Conservation (phyloP, 37 sponge, comb jelly and placozoan species). For the Oscarella lobularis region DNA sequence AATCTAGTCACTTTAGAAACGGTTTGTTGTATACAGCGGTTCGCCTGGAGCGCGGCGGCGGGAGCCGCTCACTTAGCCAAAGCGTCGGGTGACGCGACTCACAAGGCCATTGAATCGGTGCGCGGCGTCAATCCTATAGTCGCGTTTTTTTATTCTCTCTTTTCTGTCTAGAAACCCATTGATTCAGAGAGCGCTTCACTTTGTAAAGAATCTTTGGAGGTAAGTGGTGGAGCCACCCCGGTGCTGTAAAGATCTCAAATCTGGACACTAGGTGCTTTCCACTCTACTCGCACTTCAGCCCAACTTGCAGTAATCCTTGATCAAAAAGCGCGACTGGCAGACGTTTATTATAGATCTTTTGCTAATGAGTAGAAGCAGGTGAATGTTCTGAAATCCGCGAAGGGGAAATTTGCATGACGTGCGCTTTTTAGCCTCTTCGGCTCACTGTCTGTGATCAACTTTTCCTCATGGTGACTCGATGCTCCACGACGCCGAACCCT, state of each 20-base stretch:
- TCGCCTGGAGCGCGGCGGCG: background rate
- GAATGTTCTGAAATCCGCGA: background rate
- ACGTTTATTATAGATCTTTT: background rate
- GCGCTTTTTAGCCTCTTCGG: conserved; percentile 43
- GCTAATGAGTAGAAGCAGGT: background rate
- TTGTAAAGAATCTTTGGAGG: background rate
- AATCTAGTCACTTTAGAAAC: background rate
- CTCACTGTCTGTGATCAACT: conserved; percentile 63
- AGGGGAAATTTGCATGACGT: no score
- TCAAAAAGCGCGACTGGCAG: background rate
- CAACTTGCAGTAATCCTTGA: background rate
- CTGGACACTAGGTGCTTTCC: background rate
- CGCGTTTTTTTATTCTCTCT: no score
- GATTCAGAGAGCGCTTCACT: background rate
- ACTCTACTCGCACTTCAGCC: background rate
- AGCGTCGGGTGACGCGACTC: background rate
- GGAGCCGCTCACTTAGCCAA: background rate
- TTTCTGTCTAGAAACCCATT: no score
- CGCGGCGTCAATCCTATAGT: no score
- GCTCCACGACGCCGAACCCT: conserved; percentile 18
- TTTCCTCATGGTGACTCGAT: conserved; percentile 58
- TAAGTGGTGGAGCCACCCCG: background rate
- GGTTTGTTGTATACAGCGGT: background rate
- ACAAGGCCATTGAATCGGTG: no score
- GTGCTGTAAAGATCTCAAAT: no score